Evolutionary conservation across 2,797 vertebrate species (phyloP).

Genomic region (Synaphobranchus kaupii): DNA sequence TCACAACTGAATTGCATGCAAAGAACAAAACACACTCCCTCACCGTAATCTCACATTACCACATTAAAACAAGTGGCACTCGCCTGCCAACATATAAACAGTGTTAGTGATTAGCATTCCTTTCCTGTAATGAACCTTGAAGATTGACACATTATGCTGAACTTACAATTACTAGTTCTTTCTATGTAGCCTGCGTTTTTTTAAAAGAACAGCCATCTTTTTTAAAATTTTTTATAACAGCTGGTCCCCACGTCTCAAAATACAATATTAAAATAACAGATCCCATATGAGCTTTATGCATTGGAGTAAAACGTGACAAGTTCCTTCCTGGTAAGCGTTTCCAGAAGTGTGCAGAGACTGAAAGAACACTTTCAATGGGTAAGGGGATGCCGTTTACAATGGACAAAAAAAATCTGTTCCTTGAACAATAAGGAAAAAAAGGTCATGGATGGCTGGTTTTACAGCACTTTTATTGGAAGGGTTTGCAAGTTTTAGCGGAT

Average conservation of each 20-base stretch:
- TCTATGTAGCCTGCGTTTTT: slow-evolving; percentile 22
- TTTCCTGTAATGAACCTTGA: slow-evolving; percentile 63
- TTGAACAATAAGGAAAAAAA: slow-evolving; percentile 41
- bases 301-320: slow-evolving; percentile 34
- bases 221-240: slow-evolving; percentile 35
- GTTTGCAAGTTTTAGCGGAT: not conserved
- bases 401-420: slow-evolving; percentile 49
- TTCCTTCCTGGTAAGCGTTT: slow-evolving; percentile 39
- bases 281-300: slow-evolving; percentile 51
- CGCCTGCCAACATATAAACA: slow-evolving; percentile 64
- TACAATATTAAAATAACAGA: slow-evolving; percentile 54
- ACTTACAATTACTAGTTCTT: not conserved
- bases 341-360: slow-evolving; percentile 28
- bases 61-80: slow-evolving; percentile 26
- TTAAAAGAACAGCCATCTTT: slow-evolving; percentile 14
- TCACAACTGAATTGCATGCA: not conserved
- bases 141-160: slow-evolving; percentile 36
- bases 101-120: slow-evolving; percentile 72
- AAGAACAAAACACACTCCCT: not conserved
- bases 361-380: slow-evolving; percentile 28
- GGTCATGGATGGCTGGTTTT: slow-evolving; percentile 50
- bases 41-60: slow-evolving; percentile 3
- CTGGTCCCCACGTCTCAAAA: slow-evolving; percentile 46
- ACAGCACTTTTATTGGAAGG: slow-evolving; percentile 48
- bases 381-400: slow-evolving; percentile 54